phyloP scores from a whole-genome alignment of 1,140 invertebrate genomes.

The Platorchestia sp. region DNA sequence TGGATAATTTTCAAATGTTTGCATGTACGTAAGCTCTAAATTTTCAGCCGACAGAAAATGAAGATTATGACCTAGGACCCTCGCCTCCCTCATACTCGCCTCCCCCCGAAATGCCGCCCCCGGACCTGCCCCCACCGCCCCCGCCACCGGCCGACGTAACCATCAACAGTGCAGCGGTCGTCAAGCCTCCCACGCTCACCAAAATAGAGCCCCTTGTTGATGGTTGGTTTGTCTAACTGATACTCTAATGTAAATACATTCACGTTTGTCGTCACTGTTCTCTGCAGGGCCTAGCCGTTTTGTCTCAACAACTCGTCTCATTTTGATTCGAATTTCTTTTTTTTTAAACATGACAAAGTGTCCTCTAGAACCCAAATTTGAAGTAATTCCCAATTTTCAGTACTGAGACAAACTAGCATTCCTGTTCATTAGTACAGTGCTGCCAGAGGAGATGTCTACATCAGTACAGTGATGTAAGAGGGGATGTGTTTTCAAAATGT shows the following conservation, averaged over 20 bases:
- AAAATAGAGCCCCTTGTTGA: not conserved
- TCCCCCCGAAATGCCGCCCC: slow-evolving; percentile 42
- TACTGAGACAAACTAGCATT: too few species aligned
- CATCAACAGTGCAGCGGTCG: slow-evolving; percentile 36
- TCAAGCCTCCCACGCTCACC: slow-evolving; percentile 51
- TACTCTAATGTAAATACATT: not conserved
- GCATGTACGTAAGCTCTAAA: not conserved
- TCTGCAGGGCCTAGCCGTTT: too few species aligned
- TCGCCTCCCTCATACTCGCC: slow-evolving; percentile 12
- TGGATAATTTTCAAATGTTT: not conserved
- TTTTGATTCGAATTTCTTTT: too few species aligned
- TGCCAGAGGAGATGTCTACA: too few species aligned
- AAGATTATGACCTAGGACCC: slow-evolving; percentile 56
- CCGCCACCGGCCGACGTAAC: slow-evolving; percentile 40
- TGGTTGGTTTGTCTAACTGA: not conserved
- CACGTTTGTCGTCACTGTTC: too few species aligned
- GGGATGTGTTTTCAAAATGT: too few species aligned
- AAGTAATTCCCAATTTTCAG: too few species aligned
- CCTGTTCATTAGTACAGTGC: too few species aligned
- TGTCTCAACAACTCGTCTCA: too few species aligned
- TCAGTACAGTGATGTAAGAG: too few species aligned
- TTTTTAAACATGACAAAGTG: too few species aligned
- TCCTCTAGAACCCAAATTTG: too few species aligned
- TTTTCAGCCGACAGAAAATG: slow-evolving; percentile 29
- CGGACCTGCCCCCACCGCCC: slow-evolving; percentile 59